Base-by-base conservation (phyloP, 2,888 invertebrate species). In the Drosophila borborema region DNA sequence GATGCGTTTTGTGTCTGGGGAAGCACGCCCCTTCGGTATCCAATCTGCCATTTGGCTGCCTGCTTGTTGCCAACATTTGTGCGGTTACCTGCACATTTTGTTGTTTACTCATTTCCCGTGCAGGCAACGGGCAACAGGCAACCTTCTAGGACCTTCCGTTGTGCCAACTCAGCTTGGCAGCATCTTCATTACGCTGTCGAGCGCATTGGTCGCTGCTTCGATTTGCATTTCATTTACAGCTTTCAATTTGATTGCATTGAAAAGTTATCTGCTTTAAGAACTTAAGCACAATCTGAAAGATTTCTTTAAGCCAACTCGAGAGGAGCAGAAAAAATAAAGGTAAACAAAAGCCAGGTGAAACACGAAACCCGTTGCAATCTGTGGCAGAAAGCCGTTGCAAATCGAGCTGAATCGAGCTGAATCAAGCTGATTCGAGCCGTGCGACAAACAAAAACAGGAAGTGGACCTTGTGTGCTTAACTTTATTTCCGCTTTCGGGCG, bases 391-490 rank as follows among this genome's bases (percentile, higher is more conserved):
- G 74, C 81, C 84, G 72, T 71, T 77, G 84, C 82, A 87, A 86
- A 88, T 87, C 77, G 86, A 86, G 84, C 86, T 86, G 81, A 86
- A 88, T 74, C 77, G 86, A 87, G 84, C 86, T 86, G 82, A 86
- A 87, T 72, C 77, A 84, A 87, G 82, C 86, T 84, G 82, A 86
- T 84, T 70, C 75, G 74, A 74, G 45, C 45, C 72, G 72, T 56
- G 77, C 67, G 71, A 77, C 88, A 85, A 86, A 88, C 86, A 85
- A 83, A 85, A 86, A 86, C 88, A 88, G 87, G 88, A 87, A 85
- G 81, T 88, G 87, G 81, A 83, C 83, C 67, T 88, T 85, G 88
- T 85, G 77, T 85, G 88, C 82, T 85, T 85, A 88, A 88, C 83
- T 85, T 82, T 79, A 86, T 83, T 88, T 88, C 88, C 87, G 86